Evolutionary conservation across 2,888 invertebrate genomes (phyloP).

Genomic region (Limenitis camilla): DNA sequence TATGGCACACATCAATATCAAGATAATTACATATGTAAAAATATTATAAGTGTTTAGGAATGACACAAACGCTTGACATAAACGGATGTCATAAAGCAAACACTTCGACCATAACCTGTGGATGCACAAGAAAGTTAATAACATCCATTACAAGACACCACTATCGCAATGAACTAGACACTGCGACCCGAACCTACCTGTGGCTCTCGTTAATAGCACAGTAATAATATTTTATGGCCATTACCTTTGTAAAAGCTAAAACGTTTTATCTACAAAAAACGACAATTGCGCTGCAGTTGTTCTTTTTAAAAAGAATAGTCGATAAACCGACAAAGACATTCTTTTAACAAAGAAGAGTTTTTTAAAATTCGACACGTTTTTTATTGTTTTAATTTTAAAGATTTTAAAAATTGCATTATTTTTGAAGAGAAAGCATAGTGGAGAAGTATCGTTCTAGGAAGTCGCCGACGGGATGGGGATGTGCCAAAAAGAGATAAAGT

Average conservation of each 20-base stretch:
- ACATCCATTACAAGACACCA: conserved; percentile 56
- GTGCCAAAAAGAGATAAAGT: conserved; percentile 77
- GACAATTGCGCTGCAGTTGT: conserved; percentile 54
- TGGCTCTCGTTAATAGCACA: conserved; percentile 60
- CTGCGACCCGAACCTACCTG: conserved; percentile 59
- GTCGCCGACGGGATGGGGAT: conserved; percentile 69
- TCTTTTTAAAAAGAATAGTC: conserved; percentile 37
- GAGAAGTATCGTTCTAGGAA: conserved; percentile 65
- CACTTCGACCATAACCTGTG: background rate
- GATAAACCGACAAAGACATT: conserved; percentile 22
- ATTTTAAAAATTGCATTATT: conserved; percentile 29
- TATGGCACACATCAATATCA: no score
- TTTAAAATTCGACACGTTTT: conserved; percentile 22
- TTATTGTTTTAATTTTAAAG: conserved; percentile 23
- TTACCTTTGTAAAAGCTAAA: conserved; percentile 67
- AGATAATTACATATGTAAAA: no score
- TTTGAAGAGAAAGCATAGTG: conserved; percentile 53
- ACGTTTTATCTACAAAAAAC: conserved; percentile 52
- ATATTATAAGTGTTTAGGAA: no score
- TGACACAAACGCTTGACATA: background rate
- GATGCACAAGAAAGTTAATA: conserved; percentile 51
- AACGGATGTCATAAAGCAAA: background rate
- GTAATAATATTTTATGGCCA: conserved; percentile 71
- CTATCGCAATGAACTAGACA: conserved; percentile 55
- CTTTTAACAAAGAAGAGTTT: conserved; percentile 33